A percentile compares a stretch with the other conserved stretches of the same genome.
Evolutionary conservation across 2,113 vertebrate genomes (phyloP).

Genomic region (Hippocampus guttulatus): DNA sequence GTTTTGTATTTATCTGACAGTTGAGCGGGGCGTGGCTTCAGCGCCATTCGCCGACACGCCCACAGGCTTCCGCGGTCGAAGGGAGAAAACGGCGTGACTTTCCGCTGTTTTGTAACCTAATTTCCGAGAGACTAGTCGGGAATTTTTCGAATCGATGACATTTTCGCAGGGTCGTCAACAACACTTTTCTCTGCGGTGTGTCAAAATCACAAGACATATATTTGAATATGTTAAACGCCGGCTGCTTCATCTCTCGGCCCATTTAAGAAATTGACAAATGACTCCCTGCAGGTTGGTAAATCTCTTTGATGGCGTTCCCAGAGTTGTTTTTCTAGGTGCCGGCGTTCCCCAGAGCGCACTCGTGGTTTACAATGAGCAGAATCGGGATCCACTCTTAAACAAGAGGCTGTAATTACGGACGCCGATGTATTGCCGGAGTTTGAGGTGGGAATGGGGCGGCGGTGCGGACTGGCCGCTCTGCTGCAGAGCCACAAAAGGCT

Average conservation of each 20-base stretch:
- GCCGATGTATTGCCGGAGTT: constrained; percentile 55
- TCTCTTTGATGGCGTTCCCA: constrained; percentile 18
- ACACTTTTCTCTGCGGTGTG: not conserved
- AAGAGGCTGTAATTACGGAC: constrained; percentile 64
- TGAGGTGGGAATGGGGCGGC: constrained; percentile 12
- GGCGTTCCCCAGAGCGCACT: not conserved
- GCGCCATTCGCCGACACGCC: not conserved
- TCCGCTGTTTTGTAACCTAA: not conserved
- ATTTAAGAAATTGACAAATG: constrained; percentile 2
- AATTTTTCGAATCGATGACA: not conserved
- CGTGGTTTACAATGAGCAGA: constrained; percentile 39
- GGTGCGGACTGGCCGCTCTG: constrained; percentile 36
- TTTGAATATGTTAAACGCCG: not conserved
- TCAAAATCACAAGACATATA: not conserved
- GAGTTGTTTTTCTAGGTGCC: too few relatives aligned
- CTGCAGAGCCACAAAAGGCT: constrained; percentile 45
- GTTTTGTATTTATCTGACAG: too few relatives aligned
- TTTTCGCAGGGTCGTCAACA: not conserved
- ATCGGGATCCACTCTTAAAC: constrained; percentile 54
- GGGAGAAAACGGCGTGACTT: not conserved
- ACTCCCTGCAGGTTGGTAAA: constrained; percentile 3
- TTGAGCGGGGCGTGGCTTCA: too few relatives aligned
- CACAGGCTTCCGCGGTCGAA: not conserved
- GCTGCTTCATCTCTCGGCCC: not conserved
- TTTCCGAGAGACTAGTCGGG: not conserved